Evolutionary conservation across 2,113 vertebrate genomes (phyloP).

Genomic region (Ceyx margarethae): DNA sequence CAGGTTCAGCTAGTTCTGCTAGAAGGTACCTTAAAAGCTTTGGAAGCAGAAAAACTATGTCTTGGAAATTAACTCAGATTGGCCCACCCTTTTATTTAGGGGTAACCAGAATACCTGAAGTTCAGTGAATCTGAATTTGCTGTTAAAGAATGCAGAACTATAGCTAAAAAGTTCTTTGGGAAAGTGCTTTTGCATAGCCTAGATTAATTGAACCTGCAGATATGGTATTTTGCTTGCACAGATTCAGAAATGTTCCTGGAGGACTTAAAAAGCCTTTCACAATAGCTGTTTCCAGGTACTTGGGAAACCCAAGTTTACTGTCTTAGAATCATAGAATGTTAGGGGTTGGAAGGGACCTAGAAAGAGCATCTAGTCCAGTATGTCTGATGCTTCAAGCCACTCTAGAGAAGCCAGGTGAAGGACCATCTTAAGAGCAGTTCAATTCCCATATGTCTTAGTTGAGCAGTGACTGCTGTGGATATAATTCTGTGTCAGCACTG

Average conservation of each 20-base stretch:
- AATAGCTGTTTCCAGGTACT: background rate
- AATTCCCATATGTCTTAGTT: background rate
- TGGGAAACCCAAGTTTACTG: background rate
- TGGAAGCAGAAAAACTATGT: background rate
- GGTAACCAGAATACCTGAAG: background rate
- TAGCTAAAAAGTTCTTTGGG: background rate
- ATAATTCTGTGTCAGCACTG: background rate
- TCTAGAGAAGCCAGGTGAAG: background rate
- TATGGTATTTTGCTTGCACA: background rate
- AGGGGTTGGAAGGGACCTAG: no score
- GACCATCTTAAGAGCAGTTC: background rate
- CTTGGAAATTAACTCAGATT: background rate
- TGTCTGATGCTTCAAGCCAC: background rate
- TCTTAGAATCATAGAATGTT: background rate
- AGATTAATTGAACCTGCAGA: background rate
- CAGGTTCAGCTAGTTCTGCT: slow-evolving; percentile 37
- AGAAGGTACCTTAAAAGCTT: background rate
- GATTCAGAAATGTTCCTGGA: background rate
- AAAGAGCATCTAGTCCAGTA: no score
- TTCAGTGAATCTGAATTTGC: background rate
- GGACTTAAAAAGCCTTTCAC: background rate
- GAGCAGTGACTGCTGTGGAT: background rate
- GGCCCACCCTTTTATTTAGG: background rate
- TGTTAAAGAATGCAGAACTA: background rate
- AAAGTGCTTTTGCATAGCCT: background rate